phyloP scores from a whole-genome alignment of 2,113 vertebrate species.

The Pantherophis guttatus region DNA sequence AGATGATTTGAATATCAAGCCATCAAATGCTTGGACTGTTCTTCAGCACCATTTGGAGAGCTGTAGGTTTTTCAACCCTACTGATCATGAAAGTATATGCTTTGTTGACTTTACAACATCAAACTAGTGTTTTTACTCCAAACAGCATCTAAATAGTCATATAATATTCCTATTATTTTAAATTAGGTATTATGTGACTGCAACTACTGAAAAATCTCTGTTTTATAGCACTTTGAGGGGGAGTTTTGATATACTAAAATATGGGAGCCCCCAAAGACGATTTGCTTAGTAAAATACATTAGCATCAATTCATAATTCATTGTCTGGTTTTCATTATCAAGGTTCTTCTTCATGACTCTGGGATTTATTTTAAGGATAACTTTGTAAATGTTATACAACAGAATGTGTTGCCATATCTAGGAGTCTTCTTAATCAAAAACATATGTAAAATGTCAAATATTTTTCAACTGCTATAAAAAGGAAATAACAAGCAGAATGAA shows the following conservation, averaged over 20 bases:
- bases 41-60: not conserved
- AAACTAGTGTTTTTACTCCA: not conserved
- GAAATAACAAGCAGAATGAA: not conserved
- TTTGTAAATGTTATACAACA: not conserved
- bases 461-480: not conserved
- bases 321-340: not conserved
- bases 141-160: not conserved
- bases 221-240: accelerated
- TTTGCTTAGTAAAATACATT: not conserved
- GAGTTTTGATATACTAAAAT: not conserved
- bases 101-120: not conserved
- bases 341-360: not conserved
- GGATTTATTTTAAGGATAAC: not conserved
- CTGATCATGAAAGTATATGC: not conserved
- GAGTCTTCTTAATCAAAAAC: not conserved
- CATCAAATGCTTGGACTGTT: not conserved
- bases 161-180: not conserved
- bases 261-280: not conserved
- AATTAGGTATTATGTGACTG: conserved; percentile 11
- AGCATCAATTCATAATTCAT: conserved; percentile 3
- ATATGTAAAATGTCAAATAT: conserved; percentile 1
- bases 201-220: conserved; percentile 24
- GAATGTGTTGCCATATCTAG: not conserved
- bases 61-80: not conserved
- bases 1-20: not conserved